phyloP scores from a whole-genome alignment of 2,113 vertebrate genomes.

The Phrynocephalus versicolor region DNA sequence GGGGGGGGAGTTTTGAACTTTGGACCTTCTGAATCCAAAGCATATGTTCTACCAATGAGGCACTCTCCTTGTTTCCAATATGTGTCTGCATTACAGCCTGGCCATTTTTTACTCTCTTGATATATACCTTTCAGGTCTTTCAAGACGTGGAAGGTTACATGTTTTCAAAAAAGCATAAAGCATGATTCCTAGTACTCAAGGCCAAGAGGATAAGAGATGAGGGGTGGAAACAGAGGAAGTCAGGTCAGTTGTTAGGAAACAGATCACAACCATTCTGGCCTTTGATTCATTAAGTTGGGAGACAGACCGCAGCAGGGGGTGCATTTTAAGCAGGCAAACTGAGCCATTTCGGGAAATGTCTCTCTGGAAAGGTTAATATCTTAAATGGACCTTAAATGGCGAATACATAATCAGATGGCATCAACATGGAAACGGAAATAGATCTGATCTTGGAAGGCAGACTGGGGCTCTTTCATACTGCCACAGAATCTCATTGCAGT shows the following conservation, averaged over 20 bases:
- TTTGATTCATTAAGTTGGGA: conserved; percentile 1
- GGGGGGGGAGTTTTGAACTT: too few relatives aligned
- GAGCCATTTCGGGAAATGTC: not conserved
- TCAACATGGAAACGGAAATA: not conserved
- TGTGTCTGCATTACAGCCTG: not conserved
- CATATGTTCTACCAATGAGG: not conserved
- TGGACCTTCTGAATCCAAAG: not conserved
- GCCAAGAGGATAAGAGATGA: not conserved
- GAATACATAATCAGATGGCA: conserved; percentile 24
- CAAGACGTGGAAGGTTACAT: not conserved
- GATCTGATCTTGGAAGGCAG: not conserved
- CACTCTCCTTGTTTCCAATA: not conserved
- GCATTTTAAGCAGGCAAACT: conserved; percentile 22
- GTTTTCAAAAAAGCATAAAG: not conserved
- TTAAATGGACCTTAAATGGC: conserved; percentile 28
- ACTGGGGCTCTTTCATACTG: not conserved
- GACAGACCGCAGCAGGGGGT: conserved; percentile 4
- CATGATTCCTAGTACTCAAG: not conserved
- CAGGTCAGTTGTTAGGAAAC: not conserved
- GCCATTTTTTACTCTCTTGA: not conserved
- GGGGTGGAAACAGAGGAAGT: not conserved
- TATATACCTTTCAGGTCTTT: not conserved
- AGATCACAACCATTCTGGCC: not conserved
- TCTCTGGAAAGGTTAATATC: conserved; percentile 21
- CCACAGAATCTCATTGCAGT: not conserved